Percentiles rank a stretch among this genome's conserved stretches.
These are phyloP conservation scores for Zaprionus capensis DNA, from an alignment of 1,140 invertebrate genomes.

Conservation along the genomic window DNA sequence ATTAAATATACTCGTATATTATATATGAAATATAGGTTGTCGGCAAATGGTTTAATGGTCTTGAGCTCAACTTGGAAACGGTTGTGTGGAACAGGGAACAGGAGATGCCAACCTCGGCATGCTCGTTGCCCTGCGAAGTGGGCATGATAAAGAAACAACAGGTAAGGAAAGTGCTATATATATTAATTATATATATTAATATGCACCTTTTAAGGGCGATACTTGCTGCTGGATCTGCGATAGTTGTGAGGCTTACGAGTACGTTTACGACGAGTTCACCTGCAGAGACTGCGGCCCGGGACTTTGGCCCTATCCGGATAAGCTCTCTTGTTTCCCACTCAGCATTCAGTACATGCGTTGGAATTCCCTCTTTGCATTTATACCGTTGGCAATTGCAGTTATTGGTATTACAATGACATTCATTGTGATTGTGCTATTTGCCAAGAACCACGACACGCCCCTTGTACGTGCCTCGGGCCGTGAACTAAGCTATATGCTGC, in stretches of 20 bases:
- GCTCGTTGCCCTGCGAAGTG: slow-evolving; percentile 88
- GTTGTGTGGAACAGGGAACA: slow-evolving; percentile 86
- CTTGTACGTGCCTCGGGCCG: slow-evolving; percentile 93
- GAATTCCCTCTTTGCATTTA: slow-evolving; percentile 88
- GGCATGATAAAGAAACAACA: slow-evolving; percentile 91
- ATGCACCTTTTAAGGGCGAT: slow-evolving; percentile 84
- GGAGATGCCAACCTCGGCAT: slow-evolving; percentile 87
- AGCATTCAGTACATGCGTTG: slow-evolving; percentile 85
- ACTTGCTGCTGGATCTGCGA: slow-evolving; percentile 92
- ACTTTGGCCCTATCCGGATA: slow-evolving; percentile 87
- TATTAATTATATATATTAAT: too few species aligned
- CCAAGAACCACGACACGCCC: slow-evolving; percentile 90
- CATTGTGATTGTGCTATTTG: slow-evolving; percentile 88
- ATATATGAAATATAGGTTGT: slow-evolving; percentile 85
- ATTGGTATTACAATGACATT: slow-evolving; percentile 89
- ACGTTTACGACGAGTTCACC: slow-evolving; percentile 88
- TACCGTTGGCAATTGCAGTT: slow-evolving; percentile 87
- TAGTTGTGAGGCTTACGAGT: slow-evolving; percentile 88
- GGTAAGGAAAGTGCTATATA: slow-evolving; percentile 66
- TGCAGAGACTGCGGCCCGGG: slow-evolving; percentile 88
- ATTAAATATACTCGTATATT: neutral
- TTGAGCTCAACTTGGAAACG: slow-evolving; percentile 86
- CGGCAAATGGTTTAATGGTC: slow-evolving; percentile 87
- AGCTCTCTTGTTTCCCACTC: slow-evolving; percentile 86
- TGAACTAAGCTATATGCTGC: slow-evolving; percentile 92